Base-by-base conservation (phyloP, 2,797 vertebrate genomes). In the Scolopax bukidnonensis region DNA sequence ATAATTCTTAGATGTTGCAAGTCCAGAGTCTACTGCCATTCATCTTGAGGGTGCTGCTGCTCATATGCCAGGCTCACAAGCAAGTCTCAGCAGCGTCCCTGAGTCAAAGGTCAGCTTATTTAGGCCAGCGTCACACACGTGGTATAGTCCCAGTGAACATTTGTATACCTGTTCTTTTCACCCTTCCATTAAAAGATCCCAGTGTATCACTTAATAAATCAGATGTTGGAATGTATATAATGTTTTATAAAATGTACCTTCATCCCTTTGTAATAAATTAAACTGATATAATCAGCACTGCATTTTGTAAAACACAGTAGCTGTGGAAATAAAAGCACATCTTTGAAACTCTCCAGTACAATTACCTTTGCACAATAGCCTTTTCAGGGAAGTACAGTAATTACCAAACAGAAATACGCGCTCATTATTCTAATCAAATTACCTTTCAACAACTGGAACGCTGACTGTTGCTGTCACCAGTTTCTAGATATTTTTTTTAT, bases 351-450 rank as follows among this genome's bases (percentile, higher is more conserved):
- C 20, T 92, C 40, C 50, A 82, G 40, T 92, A 64, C 64, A 93
- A 69, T 90, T 81, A 93, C 33, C 25, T 95, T 95, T 69, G 60
- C 48, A 64, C 77, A 95, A 78, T 60, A 89, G 12, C 47, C 38
- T 97, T 95, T 96, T 95, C 63, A 77, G 56, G 40, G 28, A 95
- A 92, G 48, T 92, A 82, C 60, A 82, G 27, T 85, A 95, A 94
- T 94, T 95, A 68, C 43, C 16, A 96, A 96, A 95, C 38, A 96
- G 84, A 97, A 95, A 70, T 85, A 80, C 17, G 1, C 73, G 41
- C 16, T 93, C 73, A 78, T 96, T 94, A 73, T 95, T 96, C 74
- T 95, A 90, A 97, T 84, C 30, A 40, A 93, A 90, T 95, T 96
- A 90, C 7, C 24, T 90, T 96, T 91, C 80, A 94, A 59, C n/a